These are phyloP conservation scores for Thaleichthys pacificus DNA, from an alignment of 2,797 vertebrate genomes.

Conservation along the genomic window DNA sequence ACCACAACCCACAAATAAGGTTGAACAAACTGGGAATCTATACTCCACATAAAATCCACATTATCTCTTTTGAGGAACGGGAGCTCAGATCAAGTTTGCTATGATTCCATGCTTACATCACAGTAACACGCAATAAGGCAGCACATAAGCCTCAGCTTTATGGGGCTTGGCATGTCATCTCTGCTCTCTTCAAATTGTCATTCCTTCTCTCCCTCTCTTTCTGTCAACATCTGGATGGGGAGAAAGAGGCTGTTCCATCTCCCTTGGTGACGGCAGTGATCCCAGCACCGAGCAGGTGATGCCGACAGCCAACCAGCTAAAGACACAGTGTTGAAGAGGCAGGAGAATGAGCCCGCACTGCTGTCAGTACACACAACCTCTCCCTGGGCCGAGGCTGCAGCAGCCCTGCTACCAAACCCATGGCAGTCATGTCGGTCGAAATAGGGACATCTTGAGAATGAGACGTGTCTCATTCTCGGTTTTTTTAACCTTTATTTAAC, in stretches of 20 bases:
- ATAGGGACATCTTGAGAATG: too few species aligned
- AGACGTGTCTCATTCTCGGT: too few species aligned
- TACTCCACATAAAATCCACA: not conserved
- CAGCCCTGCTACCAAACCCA: not conserved
- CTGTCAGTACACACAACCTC: not conserved
- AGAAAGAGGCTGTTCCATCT: not conserved
- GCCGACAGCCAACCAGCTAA: not conserved
- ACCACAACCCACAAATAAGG: too few species aligned
- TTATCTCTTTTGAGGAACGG: not conserved
- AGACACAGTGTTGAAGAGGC: not conserved
- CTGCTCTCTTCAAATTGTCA: not conserved
- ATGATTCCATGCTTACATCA: constrained; percentile 3
- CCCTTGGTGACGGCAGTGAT: not conserved
- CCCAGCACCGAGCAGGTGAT: not conserved
- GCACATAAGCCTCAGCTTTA: not conserved
- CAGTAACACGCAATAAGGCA: constrained; percentile 1
- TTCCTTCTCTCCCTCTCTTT: not conserved
- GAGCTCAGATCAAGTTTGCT: not conserved
- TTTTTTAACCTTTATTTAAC: too few species aligned
- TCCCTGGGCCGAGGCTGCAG: too few species aligned
- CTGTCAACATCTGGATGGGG: not conserved
- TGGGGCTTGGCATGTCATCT: not conserved
- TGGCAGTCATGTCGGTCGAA: not conserved
- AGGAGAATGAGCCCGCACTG: not conserved
- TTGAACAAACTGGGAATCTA: too few species aligned